A percentile compares a stretch with the other conserved stretches of the same genome.
Evolutionary conservation across 2,113 vertebrate species (phyloP).

Genomic region (Tauraco erythrolophus): DNA sequence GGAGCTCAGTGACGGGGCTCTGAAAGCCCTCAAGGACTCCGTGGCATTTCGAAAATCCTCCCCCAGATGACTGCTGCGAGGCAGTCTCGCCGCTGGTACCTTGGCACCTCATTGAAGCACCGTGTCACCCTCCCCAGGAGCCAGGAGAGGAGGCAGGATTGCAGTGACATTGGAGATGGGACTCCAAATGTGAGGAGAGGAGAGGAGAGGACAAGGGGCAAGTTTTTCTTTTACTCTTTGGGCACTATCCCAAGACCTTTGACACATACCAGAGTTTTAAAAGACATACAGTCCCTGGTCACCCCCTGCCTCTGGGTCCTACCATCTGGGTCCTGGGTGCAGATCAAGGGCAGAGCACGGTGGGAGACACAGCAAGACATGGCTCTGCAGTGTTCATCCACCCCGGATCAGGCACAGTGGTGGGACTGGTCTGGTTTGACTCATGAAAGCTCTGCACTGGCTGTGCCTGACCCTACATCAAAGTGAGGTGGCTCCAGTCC

Average conservation of each 20-base stretch:
- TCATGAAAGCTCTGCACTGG: not conserved
- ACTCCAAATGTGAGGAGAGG: not conserved
- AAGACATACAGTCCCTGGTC: not conserved
- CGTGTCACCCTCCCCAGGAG: not conserved
- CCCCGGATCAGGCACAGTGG: not conserved
- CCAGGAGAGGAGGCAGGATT: not conserved
- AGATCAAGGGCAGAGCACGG: fast-evolving
- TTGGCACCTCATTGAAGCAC: not conserved
- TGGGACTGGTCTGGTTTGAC: not conserved
- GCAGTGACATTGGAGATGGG: not conserved
- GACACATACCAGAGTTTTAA: not conserved
- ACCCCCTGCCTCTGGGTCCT: fast-evolving
- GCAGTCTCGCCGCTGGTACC: fast-evolving
- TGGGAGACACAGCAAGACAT: fast-evolving
- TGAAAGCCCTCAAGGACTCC: not conserved
- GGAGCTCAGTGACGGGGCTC: not conserved
- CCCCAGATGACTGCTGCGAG: not conserved
- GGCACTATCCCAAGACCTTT: not conserved
- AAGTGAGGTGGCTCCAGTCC: fast-evolving
- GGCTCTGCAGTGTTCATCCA: fast-evolving
- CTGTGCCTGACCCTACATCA: not conserved
- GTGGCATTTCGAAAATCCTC: not conserved
- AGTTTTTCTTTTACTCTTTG: not conserved
- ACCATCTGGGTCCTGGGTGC: not conserved
- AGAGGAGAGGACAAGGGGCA: not conserved